Conservation (phyloP, 2,888 invertebrate genomes). For the Nephrotoma appendiculata region DNA sequence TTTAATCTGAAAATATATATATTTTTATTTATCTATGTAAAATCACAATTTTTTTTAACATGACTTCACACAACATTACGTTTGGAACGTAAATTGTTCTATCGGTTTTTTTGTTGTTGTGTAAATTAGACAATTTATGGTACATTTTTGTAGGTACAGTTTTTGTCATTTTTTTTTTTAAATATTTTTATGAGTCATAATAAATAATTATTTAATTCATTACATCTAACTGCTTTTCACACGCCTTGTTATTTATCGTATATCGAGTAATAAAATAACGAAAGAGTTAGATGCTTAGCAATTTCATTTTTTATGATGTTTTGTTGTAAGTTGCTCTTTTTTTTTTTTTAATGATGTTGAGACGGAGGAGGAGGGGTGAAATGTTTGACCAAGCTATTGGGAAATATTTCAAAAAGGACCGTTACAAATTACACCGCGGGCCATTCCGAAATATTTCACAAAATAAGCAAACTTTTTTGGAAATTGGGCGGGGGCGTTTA, state of each 20-base stretch:
- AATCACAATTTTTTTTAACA: background rate
- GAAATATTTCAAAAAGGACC: background rate
- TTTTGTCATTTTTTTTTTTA: background rate
- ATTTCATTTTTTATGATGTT: background rate
- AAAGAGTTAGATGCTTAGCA: background rate
- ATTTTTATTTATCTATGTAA: background rate
- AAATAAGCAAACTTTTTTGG: background rate
- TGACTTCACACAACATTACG: background rate
- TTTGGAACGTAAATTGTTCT: background rate
- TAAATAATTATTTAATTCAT: background rate
- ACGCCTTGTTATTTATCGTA: background rate
- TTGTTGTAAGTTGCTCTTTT: background rate
- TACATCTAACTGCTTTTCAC: background rate
- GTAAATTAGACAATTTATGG: background rate
- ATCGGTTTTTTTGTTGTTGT: background rate
- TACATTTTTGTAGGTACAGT: background rate
- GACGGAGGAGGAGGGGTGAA: background rate
- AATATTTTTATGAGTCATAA: background rate
- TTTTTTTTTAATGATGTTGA: background rate
- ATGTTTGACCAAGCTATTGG: background rate
- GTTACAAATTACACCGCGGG: background rate
- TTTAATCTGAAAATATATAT: background rate
- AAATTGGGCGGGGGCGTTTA: background rate
- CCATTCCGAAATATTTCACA: background rate
- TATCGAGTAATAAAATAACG: background rate